Evolutionary conservation across 2,113 vertebrate genomes (phyloP), one percentile per base, ranked within the genome.

Genomic region (Etheostoma cragini): DNA sequence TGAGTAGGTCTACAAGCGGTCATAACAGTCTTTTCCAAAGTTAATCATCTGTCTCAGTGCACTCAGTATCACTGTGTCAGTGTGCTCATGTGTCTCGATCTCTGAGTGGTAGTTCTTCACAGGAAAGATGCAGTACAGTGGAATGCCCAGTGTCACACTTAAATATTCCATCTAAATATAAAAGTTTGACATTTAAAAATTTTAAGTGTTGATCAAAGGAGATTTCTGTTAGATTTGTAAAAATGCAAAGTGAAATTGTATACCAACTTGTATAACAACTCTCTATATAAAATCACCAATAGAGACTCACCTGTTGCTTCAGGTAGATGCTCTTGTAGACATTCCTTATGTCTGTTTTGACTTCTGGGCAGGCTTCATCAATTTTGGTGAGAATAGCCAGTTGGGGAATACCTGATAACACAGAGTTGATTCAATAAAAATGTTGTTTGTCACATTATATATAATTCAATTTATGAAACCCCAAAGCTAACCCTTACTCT

Each of bases 321-420:
- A 90, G 64, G 42, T 14, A 13, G 2, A 2, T 64, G 65, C 84
- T 88, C 52, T 16, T 72, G 12, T 82, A 84, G 3, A 76, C 52
- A 17, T 84, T 72, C 13, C 1, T n/a, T 11, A 82, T 4, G 24
- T 82, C 1, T 3, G 0, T n/a, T 4, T 10, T 0, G 6, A 62
- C 69, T 47, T 77, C 33, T 10, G 26, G 19, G 47, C 83, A 90
- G 58, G 58, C 33, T 3, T 45, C 45, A 83, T 90, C 88, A 49
- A 75, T 71, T 70, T 80, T 86, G 60, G 88, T 90, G 52, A 90
- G 63, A 64, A 90, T 71, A 7, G 49, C 53, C 75, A 90, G 1
- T 47, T 86, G 75, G 4, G 86, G 81, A 77, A 88, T 84, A 0
- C 17, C 83, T 90, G 80, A 13, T 1, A 1, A 73, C 53, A 11